Evolutionary conservation across 2,797 vertebrate species (phyloP), one percentile per base, ranked within the genome.

Genomic region (Danionella dracula): DNA sequence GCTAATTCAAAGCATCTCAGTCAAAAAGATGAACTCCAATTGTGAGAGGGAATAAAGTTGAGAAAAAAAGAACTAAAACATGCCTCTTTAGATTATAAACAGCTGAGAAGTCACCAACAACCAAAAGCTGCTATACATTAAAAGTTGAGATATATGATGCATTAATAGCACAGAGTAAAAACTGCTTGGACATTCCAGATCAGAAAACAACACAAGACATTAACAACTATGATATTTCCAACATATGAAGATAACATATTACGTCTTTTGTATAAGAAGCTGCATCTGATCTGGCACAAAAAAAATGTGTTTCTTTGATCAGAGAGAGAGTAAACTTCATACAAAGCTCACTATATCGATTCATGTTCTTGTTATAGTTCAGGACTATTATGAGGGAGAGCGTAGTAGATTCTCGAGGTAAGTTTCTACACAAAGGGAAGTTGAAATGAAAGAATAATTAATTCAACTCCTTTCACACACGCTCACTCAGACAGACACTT

Each of bases 101-200:
- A 56, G 35, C 21, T 31, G 29, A 42, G 46, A 4, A 53, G 40
- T 60, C 55, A 34, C 13, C 5, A 12, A 49, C 41, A 55, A 23
- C 41, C 62, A 54, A 10, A 50, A 77, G 42, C 21, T 40, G 61
- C 56, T 37, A 38, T 41, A 50, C 34, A 42, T 37, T 57, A 56
- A 49, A 11, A n/a, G 5, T 70, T 34, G 21, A 70, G 19, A 48
- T 45, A 70, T 41, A 32, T 37, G 42, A 63, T 20, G 55, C 11
- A 62, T 17, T 38, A 58, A 54, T 55, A 46, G 21, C 16, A 44
- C 16, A 27, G 19, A 19, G 2, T 20, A 46, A 64, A 27, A 10
- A 38, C n/a, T 11, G 8, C 13, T 27, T 29, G 20, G 11, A 19
- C 34, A 57, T 37, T 57, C 32, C 37, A 16, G 12, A n/a, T 10